A percentile compares a stretch with the other conserved stretches of the same genome.
These are phyloP conservation scores for Berghia stephanieae DNA, from an alignment of 1,140 invertebrate genomes.

Conservation along the genomic window DNA sequence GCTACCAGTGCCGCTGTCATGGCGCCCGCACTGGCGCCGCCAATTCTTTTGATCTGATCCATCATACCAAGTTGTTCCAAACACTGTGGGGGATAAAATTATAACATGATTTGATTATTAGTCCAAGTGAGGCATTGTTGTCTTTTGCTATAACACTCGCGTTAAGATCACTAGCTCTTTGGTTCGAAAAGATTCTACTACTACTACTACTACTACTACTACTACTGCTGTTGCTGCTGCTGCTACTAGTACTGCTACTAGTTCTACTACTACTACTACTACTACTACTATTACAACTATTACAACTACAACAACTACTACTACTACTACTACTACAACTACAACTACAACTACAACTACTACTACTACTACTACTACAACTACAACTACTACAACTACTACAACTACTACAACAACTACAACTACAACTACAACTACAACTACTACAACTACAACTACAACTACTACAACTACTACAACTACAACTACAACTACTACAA, in stretches of 20 bases:
- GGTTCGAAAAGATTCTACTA: background rate
- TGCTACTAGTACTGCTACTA: conserved; percentile 24
- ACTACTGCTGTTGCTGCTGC: conserved; percentile 16
- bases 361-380: conserved; percentile 25
- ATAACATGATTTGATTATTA: background rate
- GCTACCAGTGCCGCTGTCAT: background rate
- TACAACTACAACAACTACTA: conserved; percentile 20
- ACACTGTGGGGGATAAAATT: background rate
- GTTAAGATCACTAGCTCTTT: background rate
- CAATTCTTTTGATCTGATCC: background rate
- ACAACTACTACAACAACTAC: background rate
- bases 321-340: conserved; percentile 27
- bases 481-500: conserved; percentile 13
- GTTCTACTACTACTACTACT: conserved; percentile 23
- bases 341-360: conserved; percentile 1
- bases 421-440: conserved; percentile 13
- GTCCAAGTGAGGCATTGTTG: too few relatives aligned
- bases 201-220: conserved; percentile 25
- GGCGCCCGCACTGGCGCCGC: background rate
- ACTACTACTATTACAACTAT: conserved; percentile 25
- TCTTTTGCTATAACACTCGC: background rate
- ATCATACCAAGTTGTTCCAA: background rate
- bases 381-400: background rate
- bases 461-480: conserved; percentile 5
- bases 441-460: background rate